Evolutionary conservation across 2,888 invertebrate species (phyloP), one percentile per base, ranked within the genome.

Genomic region (Sipunculus nudus): DNA sequence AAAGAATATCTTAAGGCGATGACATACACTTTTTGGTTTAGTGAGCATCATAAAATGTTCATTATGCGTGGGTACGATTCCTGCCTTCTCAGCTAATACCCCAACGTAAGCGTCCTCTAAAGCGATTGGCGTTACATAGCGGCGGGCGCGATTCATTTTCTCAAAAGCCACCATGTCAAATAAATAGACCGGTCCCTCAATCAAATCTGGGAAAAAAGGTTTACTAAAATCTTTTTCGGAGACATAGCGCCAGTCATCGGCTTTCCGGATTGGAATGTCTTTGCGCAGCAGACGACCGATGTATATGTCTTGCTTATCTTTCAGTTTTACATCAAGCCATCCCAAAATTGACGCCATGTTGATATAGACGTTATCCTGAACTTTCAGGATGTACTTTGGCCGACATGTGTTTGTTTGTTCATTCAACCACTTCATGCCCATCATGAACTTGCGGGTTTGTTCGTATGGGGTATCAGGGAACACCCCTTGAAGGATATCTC

Each of bases 21-120:
- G 62, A 38, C 71, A 71, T 6, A 53, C 40, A 35, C 60, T 61
- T 13, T 38, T 31, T 3, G 64, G 43, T 45, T 40, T 29, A 8
- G 39, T 26, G 29, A 70, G 32, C 61, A 71, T 53, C 40, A 53
- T 41, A 49, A 69, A 67, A 28, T 67, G 67, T 25, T 72, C 71
- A 28, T 72, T 70, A 41, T 72, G 63, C 16, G 13, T 38, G 3
- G 72, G 69, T 5, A 21, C 3, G 23, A 72, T 53, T 5, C 43
- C 53, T 2, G 59, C 59, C 31, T 48, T 54, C 8, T 48, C 46
- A 2, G 67, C 67, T 26, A 72, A 41, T 10, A 72, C 38, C 5
- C 67, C 71, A 4, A 72, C 26, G 39, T 63, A 73, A 19, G 61
- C 71, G 21, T 72, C 72, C 32, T 72, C 72, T 55, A 66, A 54